Evolutionary conservation across 1,140 invertebrate species (phyloP), one percentile per base, ranked within the genome.

Genomic region (Temnothorax nylanderi): DNA sequence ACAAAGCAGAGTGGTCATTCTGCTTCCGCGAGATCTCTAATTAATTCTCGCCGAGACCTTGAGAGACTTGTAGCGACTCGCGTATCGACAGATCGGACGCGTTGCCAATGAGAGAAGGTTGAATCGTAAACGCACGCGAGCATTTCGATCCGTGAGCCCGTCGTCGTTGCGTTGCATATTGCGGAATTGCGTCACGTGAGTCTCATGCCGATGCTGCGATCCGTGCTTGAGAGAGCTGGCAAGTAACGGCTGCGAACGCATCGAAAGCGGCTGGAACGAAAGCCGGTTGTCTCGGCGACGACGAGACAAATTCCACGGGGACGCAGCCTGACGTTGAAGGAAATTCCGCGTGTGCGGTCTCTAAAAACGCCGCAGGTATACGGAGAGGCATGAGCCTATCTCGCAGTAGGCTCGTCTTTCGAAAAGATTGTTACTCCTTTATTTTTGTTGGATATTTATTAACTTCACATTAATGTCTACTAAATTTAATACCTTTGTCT

Each of bases 181-280:
- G n/a, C 21, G 54, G 11, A 47, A 82, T 82, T 72, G 67, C 80
- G n/a, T 60, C 80, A 82, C 13, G 26, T 60, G 11, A 72, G 13
- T 60, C 18, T 72, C 6, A 47, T 58, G n/a, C 54, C 13, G 34
- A 34, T 34, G 21, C 26, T 34, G 6, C 32, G 34, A 72, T n/a
- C 18, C 5, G 37, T 71, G 11, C 26, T n/a, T 44, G 34, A 56
- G 21, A 54, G 5, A 56, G 21, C 21, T 41, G 37, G 21, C 65
- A 56, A 37, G n/a, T 44, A 47, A 58, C 13, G n/a, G 4, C n/a
- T 41, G 41, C 4, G 4, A 34, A n/a, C n/a, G 34, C 11, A 26
- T 75, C 0, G 2, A 54, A 41, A 37, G 74, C 44, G 44, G 54
- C 56, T 18, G 41, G 41, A 74, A 41, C 18, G 26, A 82, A 47